Evolutionary conservation across 2,797 vertebrate genomes (phyloP), one percentile per base, ranked within the genome.

Genomic region (Crax fasciolata): DNA sequence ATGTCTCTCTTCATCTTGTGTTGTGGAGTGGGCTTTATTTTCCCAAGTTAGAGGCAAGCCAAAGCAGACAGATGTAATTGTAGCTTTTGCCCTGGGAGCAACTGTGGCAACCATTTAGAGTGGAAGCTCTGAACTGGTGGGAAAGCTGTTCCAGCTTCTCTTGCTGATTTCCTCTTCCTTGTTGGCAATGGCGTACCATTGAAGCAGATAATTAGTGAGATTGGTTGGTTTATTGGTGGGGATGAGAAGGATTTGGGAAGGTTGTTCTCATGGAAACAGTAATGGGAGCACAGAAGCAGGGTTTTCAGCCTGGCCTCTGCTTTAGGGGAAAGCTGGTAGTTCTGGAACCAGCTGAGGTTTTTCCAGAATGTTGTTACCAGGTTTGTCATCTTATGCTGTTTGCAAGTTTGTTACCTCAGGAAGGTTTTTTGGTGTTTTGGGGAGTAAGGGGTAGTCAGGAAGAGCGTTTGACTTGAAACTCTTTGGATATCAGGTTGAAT

Each of bases 141-240:
- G 65, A 76, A 85, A 73, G 68, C 41, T 77, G 46, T 78, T 75
- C 63, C 46, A 68, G 73, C 59, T 59, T 46, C 51, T 73, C 55
- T 80, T 66, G 44, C 52, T 65, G 62, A 52, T 84, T 89, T 87
- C 11, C 62, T 89, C 49, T 13, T 55, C 25, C 25, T 59, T 55
- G 14, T 28, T 91, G 85, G 88, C 85, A 67, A 18, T 71, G 46
- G 28, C 2, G 8, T 70, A 35, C 58, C 66, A 57, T 39, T 66
- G 83, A 81, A 87, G 61, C 59, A 3, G 3, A 77, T 77, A 73
- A 87, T 84, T 68, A 77, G 86, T 66, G 75, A 81, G 65, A 62
- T 54, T 77, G 39, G 38, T 89, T 89, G 61, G 14, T 81, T 89
- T 72, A 87, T 70, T 94, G 87, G 72, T 90, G 58, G 63, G 49